These are phyloP conservation scores for Xenus cinereus DNA, from an alignment of 2,113 vertebrate genomes.

Conservation along the genomic window DNA sequence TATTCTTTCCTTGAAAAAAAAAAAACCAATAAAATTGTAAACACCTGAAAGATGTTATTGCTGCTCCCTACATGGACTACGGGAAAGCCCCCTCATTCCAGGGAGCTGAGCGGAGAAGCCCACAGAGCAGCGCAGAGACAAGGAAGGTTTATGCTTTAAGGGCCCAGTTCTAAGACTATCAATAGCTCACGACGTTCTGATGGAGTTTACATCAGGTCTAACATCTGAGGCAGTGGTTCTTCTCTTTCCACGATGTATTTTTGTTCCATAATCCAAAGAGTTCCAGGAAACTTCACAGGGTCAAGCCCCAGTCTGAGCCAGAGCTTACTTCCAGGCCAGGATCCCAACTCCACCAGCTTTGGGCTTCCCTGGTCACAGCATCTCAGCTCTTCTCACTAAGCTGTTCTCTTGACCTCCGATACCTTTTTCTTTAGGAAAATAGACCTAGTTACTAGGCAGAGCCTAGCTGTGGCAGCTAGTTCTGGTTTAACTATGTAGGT, in stretches of 20 bases:
- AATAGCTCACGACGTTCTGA: background rate
- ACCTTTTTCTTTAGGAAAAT: background rate
- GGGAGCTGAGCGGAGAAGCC: background rate
- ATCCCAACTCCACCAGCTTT: background rate
- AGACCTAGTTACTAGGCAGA: background rate
- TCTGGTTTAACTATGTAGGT: background rate
- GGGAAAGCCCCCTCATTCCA: background rate
- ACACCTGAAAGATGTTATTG: background rate
- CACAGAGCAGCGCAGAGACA: background rate
- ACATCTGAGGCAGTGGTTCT: background rate
- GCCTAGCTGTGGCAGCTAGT: background rate
- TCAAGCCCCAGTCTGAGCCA: background rate
- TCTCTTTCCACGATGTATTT: constrained; percentile 6
- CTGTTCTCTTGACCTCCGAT: background rate
- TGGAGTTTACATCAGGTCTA: background rate
- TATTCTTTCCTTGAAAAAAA: background rate
- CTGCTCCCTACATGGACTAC: background rate
- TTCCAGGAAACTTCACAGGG: constrained; percentile 37
- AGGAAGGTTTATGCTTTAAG: background rate
- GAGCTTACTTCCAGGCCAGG: background rate
- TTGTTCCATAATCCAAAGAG: background rate
- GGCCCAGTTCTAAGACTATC: background rate
- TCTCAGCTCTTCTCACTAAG: background rate
- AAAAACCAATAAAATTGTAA: background rate
- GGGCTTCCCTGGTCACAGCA: background rate